Evolutionary conservation across 2,888 invertebrate genomes (phyloP), one percentile per base, ranked within the genome.

Genomic region (Lasioglossum vierecki): DNA sequence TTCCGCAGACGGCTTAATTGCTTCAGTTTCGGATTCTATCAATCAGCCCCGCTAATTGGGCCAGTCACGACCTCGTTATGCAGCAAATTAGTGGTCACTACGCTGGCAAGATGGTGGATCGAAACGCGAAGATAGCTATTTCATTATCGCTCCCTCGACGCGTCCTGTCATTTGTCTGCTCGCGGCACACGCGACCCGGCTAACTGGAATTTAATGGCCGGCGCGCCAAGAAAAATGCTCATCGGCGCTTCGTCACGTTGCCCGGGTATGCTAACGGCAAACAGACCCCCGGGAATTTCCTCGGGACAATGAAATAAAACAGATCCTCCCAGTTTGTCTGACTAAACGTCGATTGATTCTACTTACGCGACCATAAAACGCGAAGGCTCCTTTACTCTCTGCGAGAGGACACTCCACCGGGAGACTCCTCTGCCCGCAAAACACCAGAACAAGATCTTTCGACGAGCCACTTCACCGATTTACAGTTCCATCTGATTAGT

Each of bases 11-110:
- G 84, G 88, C 79, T 83, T 85, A 88, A 88, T 88, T 87, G 84
- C 80, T 80, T 46, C 82, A 80, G 84, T 80, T 79, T 83, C 83
- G 84, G 71, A 88, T 88, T 88, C 86, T 86, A 88, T 88, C 88
- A 86, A 88, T 86, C 88, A 88, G 71, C 66, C 73, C 26, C 44
- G 79, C 78, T 88, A 88, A 88, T 88, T 88, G 82, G 83, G 76
- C 80, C 80, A 83, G 88, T 80, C 80, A 79, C 78, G 72, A 83
- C 80, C 88, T 86, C 80, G 88, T 88, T 88, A 88, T 82, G 79
- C 72, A 82, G 86, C 78, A 82, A 88, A 88, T 88, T 88, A 88
- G 88, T 83, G 88, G 84, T 82, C 82, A 82, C 70, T 63, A 30
- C 18, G 83, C 70, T 72, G 74, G 76, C 76, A 86, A 86, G 86